These are phyloP conservation scores for Protomyctophum bolini DNA, from an alignment of 2,113 vertebrate species.

Conservation along the genomic window DNA sequence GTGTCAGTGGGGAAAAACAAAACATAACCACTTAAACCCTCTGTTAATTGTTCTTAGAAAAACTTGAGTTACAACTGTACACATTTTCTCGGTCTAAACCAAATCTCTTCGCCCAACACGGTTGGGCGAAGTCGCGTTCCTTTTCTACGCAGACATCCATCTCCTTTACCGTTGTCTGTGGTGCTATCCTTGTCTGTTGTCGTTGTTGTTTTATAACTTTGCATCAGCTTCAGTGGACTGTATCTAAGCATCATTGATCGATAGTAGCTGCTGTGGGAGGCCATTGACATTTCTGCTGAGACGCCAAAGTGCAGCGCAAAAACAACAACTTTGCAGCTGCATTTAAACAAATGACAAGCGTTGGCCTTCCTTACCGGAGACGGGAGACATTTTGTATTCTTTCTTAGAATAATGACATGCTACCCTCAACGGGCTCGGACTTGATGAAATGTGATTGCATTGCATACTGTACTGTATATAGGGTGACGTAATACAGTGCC, in stretches of 20 bases:
- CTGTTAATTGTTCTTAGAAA: too few species aligned
- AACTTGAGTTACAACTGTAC: too few species aligned
- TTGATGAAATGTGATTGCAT: constrained; percentile 46
- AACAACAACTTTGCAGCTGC: constrained; percentile 21
- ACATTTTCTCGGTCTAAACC: too few species aligned
- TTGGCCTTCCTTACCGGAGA: constrained; percentile 1
- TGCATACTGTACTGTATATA: background rate
- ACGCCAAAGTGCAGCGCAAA: constrained; percentile 20
- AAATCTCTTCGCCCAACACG: too few species aligned
- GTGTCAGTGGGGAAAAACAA: too few species aligned
- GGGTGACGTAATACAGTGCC: constrained; percentile 28
- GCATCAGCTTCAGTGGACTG: constrained; percentile 36
- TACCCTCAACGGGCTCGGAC: background rate
- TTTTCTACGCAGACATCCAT: background rate
- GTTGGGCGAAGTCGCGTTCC: too few species aligned
- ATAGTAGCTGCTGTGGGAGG: constrained; percentile 26
- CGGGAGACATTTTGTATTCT: constrained; percentile 8
- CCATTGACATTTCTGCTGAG: constrained; percentile 44
- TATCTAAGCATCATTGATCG: constrained; percentile 39
- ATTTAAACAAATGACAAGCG: constrained; percentile 31
- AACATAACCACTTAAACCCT: too few species aligned
- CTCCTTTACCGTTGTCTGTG: background rate
- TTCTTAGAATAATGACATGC: constrained; percentile 31
- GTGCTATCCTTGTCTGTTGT: background rate
- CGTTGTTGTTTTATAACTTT: constrained; percentile 1